A percentile compares a stretch with the other conserved stretches of the same genome.
phyloP scores from a whole-genome alignment of 2,113 vertebrate species.

The Corydoras sp. region DNA sequence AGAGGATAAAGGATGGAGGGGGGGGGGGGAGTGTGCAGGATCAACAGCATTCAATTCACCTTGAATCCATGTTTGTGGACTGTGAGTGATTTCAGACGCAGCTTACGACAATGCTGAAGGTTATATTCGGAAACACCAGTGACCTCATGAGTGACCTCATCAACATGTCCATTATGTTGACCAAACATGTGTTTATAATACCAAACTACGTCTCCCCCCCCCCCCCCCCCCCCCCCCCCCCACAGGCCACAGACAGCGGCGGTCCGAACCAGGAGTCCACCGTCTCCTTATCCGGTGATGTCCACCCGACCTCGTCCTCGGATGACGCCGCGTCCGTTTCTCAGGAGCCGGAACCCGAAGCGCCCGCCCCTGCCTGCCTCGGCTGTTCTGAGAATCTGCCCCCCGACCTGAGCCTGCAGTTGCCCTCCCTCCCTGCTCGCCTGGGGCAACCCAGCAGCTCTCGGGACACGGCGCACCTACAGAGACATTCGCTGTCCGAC shows the following conservation, averaged over 20 bases:
- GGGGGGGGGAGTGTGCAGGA: too few relatives aligned
- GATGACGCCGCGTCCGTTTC: conserved; percentile 63
- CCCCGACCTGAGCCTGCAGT: conserved; percentile 58
- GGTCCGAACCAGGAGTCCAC: conserved; percentile 62
- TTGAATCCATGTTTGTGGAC: too few relatives aligned
- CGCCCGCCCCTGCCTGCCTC: conserved; percentile 21
- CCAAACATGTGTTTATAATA: too few relatives aligned
- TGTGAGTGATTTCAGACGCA: too few relatives aligned
- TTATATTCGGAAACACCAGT: too few relatives aligned
- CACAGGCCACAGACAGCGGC: conserved; percentile 70
- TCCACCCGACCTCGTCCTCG: conserved; percentile 60
- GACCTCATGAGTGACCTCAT: too few relatives aligned
- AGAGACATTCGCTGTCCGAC: conserved; percentile 79
- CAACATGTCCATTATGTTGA: too few relatives aligned
- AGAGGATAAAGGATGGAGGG: too few relatives aligned
- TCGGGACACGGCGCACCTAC: conserved; percentile 67
- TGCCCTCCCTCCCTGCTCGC: conserved; percentile 85
- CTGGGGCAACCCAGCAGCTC: conserved; percentile 64
- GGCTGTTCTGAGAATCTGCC: conserved; percentile 75
- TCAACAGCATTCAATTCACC: too few relatives aligned
- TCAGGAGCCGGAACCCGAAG: conserved; percentile 58
- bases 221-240: conserved; percentile 10
- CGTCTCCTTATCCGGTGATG: conserved; percentile 66
- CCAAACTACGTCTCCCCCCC: background rate
- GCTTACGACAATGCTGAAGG: too few relatives aligned